These are phyloP conservation scores for Fragum fragum DNA, from an alignment of 2,888 invertebrate species.

Conservation along the genomic window DNA sequence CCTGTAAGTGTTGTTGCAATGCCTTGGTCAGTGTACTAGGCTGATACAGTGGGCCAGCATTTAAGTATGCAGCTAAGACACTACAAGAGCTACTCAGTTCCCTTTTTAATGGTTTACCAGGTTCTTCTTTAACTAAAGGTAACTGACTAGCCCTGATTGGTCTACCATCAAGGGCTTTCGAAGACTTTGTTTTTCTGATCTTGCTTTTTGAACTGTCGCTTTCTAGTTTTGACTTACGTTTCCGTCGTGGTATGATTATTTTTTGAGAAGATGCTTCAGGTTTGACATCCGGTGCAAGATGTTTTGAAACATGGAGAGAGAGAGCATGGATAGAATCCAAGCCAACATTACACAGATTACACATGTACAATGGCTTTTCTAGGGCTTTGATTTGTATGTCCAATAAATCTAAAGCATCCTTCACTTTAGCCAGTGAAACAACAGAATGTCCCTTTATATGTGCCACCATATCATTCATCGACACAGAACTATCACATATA, in stretches of 20 bases:
- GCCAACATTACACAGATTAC: slow-evolving; percentile 47
- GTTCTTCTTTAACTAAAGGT: background rate
- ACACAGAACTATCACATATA: slow-evolving; percentile 18
- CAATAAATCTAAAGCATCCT: slow-evolving; percentile 8
- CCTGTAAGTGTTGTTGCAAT: background rate
- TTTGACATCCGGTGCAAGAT: slow-evolving; percentile 30
- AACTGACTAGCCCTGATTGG: background rate
- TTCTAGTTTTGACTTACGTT: background rate
- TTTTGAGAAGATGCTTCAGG: background rate
- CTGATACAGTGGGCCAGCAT: slow-evolving; percentile 15
- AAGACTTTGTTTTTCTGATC: background rate
- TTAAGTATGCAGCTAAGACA: slow-evolving; percentile 20
- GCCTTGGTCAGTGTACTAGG: background rate
- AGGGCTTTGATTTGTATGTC: slow-evolving; percentile 1
- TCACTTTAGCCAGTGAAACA: background rate
- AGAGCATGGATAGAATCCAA: slow-evolving; percentile 34
- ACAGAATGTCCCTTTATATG: slow-evolving; percentile 30
- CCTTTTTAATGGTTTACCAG: background rate
- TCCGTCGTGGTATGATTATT: background rate
- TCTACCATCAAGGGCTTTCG: background rate
- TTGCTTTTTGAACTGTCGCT: background rate
- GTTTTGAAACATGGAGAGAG: slow-evolving; percentile 50
- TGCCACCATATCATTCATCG: background rate
- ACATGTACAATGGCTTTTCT: slow-evolving; percentile 33
- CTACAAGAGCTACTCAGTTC: background rate